phyloP scores from a whole-genome alignment of 2,797 vertebrate genomes.

The Bradypodion pumilum region DNA sequence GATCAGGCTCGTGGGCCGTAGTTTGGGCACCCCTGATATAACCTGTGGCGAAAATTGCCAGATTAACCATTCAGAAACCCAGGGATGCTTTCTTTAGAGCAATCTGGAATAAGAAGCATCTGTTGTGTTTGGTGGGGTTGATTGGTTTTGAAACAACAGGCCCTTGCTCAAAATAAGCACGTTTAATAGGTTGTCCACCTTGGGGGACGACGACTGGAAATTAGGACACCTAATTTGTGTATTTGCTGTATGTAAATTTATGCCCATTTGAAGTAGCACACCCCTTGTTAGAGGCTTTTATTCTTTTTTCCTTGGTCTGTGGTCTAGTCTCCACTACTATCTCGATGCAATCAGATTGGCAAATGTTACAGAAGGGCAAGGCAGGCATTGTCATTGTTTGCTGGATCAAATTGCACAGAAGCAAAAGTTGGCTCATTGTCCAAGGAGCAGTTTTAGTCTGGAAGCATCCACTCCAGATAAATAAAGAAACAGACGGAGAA shows the following conservation, averaged over 20 bases:
- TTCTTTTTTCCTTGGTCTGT: not conserved
- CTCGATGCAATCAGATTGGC: not conserved
- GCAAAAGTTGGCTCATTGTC: not conserved
- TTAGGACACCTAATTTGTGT: not conserved
- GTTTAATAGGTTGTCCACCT: not conserved
- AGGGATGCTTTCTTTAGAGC: not conserved
- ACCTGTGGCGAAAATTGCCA: constrained; percentile 27
- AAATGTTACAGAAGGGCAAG: not conserved
- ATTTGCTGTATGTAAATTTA: constrained; percentile 16
- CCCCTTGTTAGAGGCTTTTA: not conserved
- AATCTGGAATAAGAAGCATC: not conserved
- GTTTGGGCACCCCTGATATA: too few relatives aligned
- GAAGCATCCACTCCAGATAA: not conserved
- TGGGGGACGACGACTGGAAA: constrained; percentile 5
- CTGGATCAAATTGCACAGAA: not conserved
- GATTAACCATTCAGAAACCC: constrained; percentile 15
- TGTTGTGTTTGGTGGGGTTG: not conserved
- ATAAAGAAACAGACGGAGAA: not conserved
- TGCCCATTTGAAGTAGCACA: constrained; percentile 6
- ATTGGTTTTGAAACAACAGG: not conserved
- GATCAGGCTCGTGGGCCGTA: too few relatives aligned
- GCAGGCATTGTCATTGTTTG: not conserved
- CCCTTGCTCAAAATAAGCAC: not conserved
- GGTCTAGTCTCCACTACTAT: not conserved
- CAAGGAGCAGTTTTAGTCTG: not conserved